phyloP scores from a whole-genome alignment of 1,140 invertebrate genomes.

The Anastatus disparis region DNA sequence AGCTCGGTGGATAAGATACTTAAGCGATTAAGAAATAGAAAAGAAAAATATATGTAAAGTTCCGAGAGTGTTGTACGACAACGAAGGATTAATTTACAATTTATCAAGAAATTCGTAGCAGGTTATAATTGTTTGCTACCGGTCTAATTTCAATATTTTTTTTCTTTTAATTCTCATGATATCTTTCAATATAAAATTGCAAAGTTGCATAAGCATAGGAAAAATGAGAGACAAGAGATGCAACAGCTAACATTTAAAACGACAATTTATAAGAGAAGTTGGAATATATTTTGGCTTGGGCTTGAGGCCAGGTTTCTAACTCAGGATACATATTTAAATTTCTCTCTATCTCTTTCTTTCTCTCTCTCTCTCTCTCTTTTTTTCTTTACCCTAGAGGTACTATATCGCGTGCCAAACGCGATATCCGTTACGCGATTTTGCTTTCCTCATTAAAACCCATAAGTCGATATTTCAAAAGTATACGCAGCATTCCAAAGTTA shows the following conservation, averaged over 20 bases:
- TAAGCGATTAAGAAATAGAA: no score
- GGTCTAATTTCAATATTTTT: conserved; percentile 43
- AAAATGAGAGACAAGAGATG: neutral
- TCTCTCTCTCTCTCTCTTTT: no score
- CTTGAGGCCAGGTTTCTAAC: conserved; percentile 8
- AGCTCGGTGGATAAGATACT: no score
- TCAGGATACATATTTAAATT: conserved; percentile 22
- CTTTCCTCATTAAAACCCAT: neutral
- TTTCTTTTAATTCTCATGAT: no score
- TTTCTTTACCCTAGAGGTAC: conserved; percentile 9
- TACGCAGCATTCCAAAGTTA: conserved; percentile 7
- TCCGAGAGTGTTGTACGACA: no score
- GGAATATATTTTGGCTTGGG: conserved; percentile 37
- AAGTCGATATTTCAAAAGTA: conserved; percentile 21
- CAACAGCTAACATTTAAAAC: conserved; percentile 7
- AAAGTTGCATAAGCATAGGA: conserved; percentile 31
- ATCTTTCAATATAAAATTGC: no score
- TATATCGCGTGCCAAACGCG: conserved; percentile 33
- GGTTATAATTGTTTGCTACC: conserved; percentile 21
- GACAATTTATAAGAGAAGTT: conserved; percentile 2
- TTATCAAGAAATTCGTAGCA: conserved; percentile 31
- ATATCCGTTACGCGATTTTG: conserved; percentile 29
- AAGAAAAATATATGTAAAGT: no score
- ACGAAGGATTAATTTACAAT: conserved; percentile 6
- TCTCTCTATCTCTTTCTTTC: no score